Base-by-base conservation (phyloP, 2,888 invertebrate species). In the Zeuzera pyrina region DNA sequence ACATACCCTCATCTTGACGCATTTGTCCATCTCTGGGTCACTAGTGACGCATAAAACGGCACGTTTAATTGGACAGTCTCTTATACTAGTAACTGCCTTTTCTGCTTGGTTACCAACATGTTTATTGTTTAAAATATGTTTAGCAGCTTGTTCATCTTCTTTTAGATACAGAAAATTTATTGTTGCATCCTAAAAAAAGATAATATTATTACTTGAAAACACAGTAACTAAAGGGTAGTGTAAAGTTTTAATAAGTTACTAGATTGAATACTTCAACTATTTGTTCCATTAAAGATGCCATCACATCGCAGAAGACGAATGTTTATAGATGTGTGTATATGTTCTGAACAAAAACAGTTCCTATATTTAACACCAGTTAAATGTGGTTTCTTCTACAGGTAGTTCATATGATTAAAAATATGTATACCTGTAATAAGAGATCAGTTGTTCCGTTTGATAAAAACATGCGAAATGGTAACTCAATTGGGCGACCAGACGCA, bases 1-100 rank as follows among this genome's bases (percentile, higher is more conserved):
- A 64, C 85, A 66, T 69, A 94, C 94, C 85, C 87, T 90, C 95
- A 96, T 96, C 71, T 92, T 92, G 25, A 92, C 81, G 63, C 98
- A 98, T 72, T 98, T 98, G 34, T 91, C 90, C 79, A 93, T 87
- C 69, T 98, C 98, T 0, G 89, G 87, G 34, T 93, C 91, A 0
- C 97, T 97, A 0, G 96, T 95, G 12, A 98, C 93, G 59, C 98
- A 98, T 12, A 97, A 67, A 0, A 90, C 90, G 79, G 96, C 94
- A n/a, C 89, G 83, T 27, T 89, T 86, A 4, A 97, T 89, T 0
- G 97, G 94, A 61, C 97, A 98, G 38, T 90, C 87, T 31, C 93
- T 84, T 1, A 96, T 87, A 1, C 89, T 90, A 37, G 90, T 76
- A 40, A 95, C 91, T 0, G 88, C 86, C 21, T 89, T 85, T 43